These are phyloP conservation scores for Mustelus asterias DNA, from an alignment of 2,113 vertebrate genomes.

Conservation along the genomic window DNA sequence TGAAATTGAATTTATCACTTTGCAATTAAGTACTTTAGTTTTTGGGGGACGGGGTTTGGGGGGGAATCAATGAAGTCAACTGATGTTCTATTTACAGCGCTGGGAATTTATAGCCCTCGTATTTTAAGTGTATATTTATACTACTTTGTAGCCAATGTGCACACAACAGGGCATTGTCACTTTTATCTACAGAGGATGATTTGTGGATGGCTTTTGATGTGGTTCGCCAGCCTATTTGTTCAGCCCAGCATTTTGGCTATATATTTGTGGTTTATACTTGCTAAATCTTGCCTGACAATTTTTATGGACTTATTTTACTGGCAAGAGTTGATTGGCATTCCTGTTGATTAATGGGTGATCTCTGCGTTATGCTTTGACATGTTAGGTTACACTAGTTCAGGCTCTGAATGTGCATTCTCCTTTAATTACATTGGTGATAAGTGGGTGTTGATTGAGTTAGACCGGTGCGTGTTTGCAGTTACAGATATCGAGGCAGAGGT, in stretches of 20 bases:
- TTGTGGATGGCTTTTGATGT: constrained; percentile 13
- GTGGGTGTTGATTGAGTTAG: background rate
- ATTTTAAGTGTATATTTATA: background rate
- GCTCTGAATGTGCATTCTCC: background rate
- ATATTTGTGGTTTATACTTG: background rate
- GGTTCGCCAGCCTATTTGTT: background rate
- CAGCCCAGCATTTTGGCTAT: background rate
- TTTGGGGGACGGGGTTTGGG: too few relatives aligned
- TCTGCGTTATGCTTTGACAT: background rate
- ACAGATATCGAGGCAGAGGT: background rate
- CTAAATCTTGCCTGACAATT: background rate
- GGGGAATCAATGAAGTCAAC: background rate
- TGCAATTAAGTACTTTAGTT: background rate
- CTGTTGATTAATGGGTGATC: background rate
- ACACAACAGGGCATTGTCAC: background rate
- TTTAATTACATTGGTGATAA: background rate
- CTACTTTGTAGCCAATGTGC: background rate
- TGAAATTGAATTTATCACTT: background rate
- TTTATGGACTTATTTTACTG: background rate
- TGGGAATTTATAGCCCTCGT: background rate
- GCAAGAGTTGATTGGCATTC: background rate
- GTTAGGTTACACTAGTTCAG: background rate
- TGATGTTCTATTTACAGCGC: background rate
- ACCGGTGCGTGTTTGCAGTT: background rate
- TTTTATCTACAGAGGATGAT: background rate